These are phyloP conservation scores for Euborellia annulipes DNA, from an alignment of 1,140 invertebrate genomes.

Conservation along the genomic window DNA sequence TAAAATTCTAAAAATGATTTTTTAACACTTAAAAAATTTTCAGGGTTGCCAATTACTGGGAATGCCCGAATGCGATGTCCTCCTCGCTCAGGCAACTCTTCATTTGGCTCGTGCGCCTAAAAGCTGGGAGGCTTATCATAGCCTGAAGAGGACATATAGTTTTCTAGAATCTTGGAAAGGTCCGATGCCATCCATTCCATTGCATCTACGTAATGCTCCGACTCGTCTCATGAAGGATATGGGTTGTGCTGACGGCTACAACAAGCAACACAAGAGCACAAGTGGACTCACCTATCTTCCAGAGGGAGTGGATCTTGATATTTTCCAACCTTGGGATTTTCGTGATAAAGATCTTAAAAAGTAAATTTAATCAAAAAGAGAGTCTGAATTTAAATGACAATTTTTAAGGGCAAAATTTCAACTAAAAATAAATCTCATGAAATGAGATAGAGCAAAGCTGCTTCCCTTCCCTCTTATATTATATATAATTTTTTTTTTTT, in stretches of 20 bases:
- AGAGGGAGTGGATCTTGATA: constrained; percentile 44
- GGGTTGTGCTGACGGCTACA: constrained; percentile 40
- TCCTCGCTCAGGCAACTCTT: constrained; percentile 41
- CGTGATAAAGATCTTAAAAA: too few relatives aligned
- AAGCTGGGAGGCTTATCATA: constrained; percentile 57
- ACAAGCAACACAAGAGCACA: constrained; percentile 33
- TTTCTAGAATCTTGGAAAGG: constrained; percentile 46
- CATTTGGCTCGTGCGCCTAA: constrained; percentile 33
- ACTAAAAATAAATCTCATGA: too few relatives aligned
- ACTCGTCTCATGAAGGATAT: constrained; percentile 63
- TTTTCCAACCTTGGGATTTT: constrained; percentile 28
- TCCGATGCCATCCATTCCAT: constrained; percentile 49
- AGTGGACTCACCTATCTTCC: constrained; percentile 48
- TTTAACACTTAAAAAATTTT: too few relatives aligned
- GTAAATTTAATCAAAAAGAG: too few relatives aligned
- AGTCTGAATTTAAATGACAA: too few relatives aligned
- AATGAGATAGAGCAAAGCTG: too few relatives aligned
- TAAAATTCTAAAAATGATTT: too few relatives aligned
- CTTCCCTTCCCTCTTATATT: too few relatives aligned
- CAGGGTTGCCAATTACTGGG: constrained; percentile 67
- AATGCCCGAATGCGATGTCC: constrained; percentile 64
- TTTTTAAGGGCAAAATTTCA: too few relatives aligned
- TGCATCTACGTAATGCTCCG: constrained; percentile 62
- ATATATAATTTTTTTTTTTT: too few relatives aligned
- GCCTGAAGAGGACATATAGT: constrained; percentile 42